These are phyloP conservation scores for Idris sp. DNA, from an alignment of 1,140 invertebrate genomes.

Conservation along the genomic window DNA sequence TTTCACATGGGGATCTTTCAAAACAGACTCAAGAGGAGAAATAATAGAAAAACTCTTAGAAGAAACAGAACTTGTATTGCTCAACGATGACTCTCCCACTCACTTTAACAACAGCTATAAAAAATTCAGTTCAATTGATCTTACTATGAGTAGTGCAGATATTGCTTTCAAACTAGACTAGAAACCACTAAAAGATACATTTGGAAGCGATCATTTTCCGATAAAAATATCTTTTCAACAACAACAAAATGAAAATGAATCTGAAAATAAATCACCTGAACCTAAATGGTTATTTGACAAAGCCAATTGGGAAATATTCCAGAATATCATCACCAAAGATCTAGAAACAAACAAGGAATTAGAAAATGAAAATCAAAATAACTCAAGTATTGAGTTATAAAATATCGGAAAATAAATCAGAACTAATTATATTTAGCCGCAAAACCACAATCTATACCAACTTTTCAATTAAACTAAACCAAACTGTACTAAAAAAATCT, in stretches of 20 bases:
- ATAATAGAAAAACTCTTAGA: conserved; percentile 25
- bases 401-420: conserved; percentile 12
- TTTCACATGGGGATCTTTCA: conserved; percentile 65
- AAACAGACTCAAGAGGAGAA: conserved; percentile 35
- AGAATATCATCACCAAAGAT: too few species aligned
- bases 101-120: conserved; percentile 63
- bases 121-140: conserved; percentile 58
- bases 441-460: too few species aligned
- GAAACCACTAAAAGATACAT: conserved; percentile 54
- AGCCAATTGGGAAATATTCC: too few species aligned
- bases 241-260: background rate
- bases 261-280: too few species aligned
- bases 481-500: conserved; percentile 4
- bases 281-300: conserved; percentile 16
- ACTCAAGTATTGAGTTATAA: too few species aligned
- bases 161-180: conserved; percentile 59
- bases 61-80: conserved; percentile 23
- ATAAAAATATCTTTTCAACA: conserved; percentile 42
- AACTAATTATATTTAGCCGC: conserved; percentile 18
- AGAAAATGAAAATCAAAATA: too few species aligned
- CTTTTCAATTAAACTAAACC: conserved; percentile 3
- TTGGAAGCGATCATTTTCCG: conserved; percentile 67
- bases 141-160: conserved; percentile 40
- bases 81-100: conserved; percentile 61
- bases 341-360: too few species aligned